Base-by-base conservation (phyloP, 2,113 vertebrate species). In the Capricornis sumatraensis region DNA sequence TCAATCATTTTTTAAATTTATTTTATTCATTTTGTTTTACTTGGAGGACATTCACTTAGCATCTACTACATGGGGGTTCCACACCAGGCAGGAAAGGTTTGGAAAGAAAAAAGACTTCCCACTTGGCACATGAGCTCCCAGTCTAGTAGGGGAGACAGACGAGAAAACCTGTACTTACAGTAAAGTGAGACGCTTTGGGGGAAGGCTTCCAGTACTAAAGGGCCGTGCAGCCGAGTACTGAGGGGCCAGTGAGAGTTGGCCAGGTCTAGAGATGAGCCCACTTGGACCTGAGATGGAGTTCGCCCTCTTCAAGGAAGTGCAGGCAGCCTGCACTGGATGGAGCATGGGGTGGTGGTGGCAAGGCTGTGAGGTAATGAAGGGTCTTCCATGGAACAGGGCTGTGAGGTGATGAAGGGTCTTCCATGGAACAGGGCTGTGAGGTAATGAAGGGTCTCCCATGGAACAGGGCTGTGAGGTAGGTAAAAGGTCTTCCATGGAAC, bases 271-370 rank as follows among this genome's bases (percentile, higher is more conserved):
- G 30, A 43, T 28, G 58, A 64, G 81, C 36, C 25, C 21, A 36
- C 36, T 53, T 55, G 30, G 33, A 10, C 5, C 7, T 1, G 2
- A 50, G 85, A 50, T 7, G n/a, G 30, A 53, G 28, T 15, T 8
- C 0, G 1, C 33, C 53, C 52, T 53, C 5, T 71, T n/a, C 27
- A 36, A 40, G 84, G 7, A 19, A 52, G 64, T 13, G n/a, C 23
- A 52, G 79, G 83, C 28, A 23, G 28, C 52, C 7, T 17, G 30
- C 3, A 16, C 52, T 12, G 28, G 28, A 3, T 4, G 36, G 67
- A 30, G 36, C 17, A 3, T 0, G 11, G 53, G 28, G 3, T 10
- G 28, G 30, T 14, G 6, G 52, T 25, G 16, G 3, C 1, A 40
- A 12, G 19, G 67, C 27, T 28, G 7, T n/a, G 64, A 67, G 17